A percentile compares a stretch with the other conserved stretches of the same genome.
These are phyloP conservation scores for Hypselothyrea guttata DNA, from an alignment of 2,888 invertebrate species.

Conservation along the genomic window DNA sequence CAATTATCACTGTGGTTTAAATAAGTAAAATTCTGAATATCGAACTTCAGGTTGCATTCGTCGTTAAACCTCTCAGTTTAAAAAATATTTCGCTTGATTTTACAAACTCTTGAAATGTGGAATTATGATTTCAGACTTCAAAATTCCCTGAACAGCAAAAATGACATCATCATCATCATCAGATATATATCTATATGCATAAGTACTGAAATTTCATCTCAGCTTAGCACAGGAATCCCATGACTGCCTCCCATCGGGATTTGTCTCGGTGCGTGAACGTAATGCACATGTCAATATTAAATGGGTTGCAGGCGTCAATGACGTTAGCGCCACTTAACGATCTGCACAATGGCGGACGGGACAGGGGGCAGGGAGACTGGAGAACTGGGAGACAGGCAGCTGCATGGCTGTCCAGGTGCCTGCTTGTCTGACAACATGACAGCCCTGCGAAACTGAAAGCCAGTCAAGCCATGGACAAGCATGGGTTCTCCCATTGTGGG, in stretches of 20 bases:
- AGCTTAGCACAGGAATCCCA: background rate
- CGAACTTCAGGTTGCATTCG: too few relatives aligned
- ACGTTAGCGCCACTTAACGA: slow-evolving; percentile 76
- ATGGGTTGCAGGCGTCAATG: slow-evolving; percentile 78
- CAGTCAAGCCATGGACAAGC: slow-evolving; percentile 6
- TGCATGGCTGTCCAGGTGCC: background rate
- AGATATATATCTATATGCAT: too few relatives aligned
- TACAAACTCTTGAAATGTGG: too few relatives aligned
- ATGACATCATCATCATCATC: too few relatives aligned
- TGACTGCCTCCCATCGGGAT: background rate
- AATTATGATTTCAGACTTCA: too few relatives aligned
- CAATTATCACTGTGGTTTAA: too few relatives aligned
- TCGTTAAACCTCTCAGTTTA: too few relatives aligned
- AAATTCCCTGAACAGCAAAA: background rate
- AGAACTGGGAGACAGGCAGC: too few relatives aligned
- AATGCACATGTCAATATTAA: slow-evolving; percentile 79
- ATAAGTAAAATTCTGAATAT: too few relatives aligned
- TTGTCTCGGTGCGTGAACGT: slow-evolving; percentile 28
- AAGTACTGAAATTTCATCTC: background rate
- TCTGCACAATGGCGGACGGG: slow-evolving; percentile 61
- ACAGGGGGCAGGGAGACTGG: slow-evolving; percentile 11
- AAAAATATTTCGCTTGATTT: too few relatives aligned
- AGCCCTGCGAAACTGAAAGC: background rate
- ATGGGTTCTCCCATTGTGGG: slow-evolving; percentile 3
- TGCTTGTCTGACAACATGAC: background rate